Base-by-base conservation (phyloP, 2,797 vertebrate genomes). In the Phylloscopus collybita region DNA sequence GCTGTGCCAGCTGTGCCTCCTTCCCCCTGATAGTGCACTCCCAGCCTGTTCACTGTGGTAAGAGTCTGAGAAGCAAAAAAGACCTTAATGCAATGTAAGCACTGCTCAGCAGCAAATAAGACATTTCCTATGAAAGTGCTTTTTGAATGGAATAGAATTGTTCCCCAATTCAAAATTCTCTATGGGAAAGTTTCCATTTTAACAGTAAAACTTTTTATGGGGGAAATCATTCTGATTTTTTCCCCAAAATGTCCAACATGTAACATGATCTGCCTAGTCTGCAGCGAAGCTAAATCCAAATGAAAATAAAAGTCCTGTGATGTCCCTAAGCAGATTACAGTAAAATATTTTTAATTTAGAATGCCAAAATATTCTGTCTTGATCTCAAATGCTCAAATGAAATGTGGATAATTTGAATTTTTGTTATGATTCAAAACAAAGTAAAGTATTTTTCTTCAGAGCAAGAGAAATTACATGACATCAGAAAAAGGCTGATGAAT, bases 231-330 rank as follows among this genome's bases (percentile, higher is more conserved):
- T 0, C 5, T 25, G 50, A 38, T 22, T 44, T 75, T 80, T 67
- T 32, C 0, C 8, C 8, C 3, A 9, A 59, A 54, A 59, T 20
- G 1, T 64, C 7, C 8, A 34, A 25, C 5, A 49, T 32, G 6
- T 67, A 78, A 11, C 3, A 6, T 45, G 9, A 25, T 44, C 40
- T 79, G 11, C 22, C 19, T 85, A 47, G 10, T 42, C 34, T 49
- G 16, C 10, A 45, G 23, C 16, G 15, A 64, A 75, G 5, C 6
- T 73, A 26, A 79, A 75, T 27, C 15, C 38, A 66, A 73, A 13
- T 71, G 11, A 56, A 56, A 54, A 40, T 32, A 54, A 50, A 81
- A 57, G 6, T 75, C 16, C 3, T 30, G 15, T 53, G n/a, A n/a
- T 7, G 2, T 5, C 11, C 20, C 21, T 71, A 67, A 75, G 9